Conservation (phyloP, 2,797 vertebrate species). For the Oreochromis grahami region DNA sequence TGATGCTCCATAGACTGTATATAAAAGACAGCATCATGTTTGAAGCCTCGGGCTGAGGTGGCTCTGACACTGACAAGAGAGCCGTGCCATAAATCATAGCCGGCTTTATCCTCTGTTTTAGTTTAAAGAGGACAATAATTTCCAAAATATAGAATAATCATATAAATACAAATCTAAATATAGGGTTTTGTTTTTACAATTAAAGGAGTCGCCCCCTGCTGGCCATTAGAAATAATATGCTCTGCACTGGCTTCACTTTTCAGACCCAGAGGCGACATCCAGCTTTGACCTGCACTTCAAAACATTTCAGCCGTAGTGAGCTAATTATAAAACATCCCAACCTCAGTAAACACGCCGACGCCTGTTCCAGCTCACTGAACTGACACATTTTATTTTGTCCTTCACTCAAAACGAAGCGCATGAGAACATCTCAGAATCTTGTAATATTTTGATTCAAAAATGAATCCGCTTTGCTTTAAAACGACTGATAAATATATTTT, state of each 20-base stretch:
- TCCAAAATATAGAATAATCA: not conserved
- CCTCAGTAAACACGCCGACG: not conserved
- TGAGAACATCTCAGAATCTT: not conserved
- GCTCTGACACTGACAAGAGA: not conserved
- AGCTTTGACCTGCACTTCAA: not conserved
- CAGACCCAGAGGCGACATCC: not conserved
- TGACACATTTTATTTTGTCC: not conserved
- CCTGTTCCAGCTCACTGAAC: not conserved
- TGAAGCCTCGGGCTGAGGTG: not conserved
- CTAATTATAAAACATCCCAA: not conserved
- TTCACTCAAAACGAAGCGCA: rapidly evolving
- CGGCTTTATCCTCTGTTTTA: rapidly evolving
- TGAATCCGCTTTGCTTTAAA: not conserved
- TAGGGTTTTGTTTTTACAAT: not conserved
- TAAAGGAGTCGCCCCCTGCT: not conserved
- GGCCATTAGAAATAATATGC: rapidly evolving
- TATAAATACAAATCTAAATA: not conserved
- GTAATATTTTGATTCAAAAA: not conserved
- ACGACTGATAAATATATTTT: not conserved
- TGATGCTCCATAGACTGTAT: not conserved
- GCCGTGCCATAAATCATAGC: rapidly evolving
- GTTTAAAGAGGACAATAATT: rapidly evolving
- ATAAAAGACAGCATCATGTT: not conserved
- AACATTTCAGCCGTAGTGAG: not conserved
- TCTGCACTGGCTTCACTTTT: not conserved